A percentile compares a stretch with the other conserved stretches of the same genome.
phyloP scores from a whole-genome alignment of 2,113 vertebrate species.

The Marmota flaviventris region DNA sequence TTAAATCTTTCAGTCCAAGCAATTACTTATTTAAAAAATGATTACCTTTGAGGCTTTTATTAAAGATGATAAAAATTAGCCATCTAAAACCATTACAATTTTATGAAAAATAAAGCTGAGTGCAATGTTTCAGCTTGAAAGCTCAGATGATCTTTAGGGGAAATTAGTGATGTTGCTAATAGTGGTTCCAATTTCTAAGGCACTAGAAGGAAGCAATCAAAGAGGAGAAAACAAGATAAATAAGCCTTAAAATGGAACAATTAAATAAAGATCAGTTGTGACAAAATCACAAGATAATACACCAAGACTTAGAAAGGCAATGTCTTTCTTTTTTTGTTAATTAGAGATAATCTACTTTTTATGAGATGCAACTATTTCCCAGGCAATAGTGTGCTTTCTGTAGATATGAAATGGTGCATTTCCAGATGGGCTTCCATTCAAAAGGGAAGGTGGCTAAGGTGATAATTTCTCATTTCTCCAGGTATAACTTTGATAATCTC shows the following conservation, averaged over 20 bases:
- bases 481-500: conserved; percentile 62
- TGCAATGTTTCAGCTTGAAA: conserved; percentile 71
- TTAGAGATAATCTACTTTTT: conserved; percentile 69
- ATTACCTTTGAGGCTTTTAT: conserved; percentile 67
- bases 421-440: conserved; percentile 37
- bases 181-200: conserved; percentile 75
- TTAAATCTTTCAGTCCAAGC: conserved; percentile 61
- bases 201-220: conserved; percentile 68
- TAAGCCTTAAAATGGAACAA: conserved; percentile 80
- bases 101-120: conserved; percentile 78
- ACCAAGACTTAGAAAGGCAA: conserved; percentile 69
- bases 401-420: conserved; percentile 26
- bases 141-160: conserved; percentile 74
- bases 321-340: conserved; percentile 80
- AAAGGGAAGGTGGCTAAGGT: conserved; percentile 25
- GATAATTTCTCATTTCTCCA: conserved; percentile 67
- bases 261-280: conserved; percentile 81
- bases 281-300: conserved; percentile 73
- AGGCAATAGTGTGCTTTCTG: not conserved
- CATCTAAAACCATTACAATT: conserved; percentile 76
- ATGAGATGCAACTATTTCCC: not conserved
- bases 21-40: conserved; percentile 69
- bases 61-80: conserved; percentile 78
- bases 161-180: conserved; percentile 78
- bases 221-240: conserved; percentile 78